phyloP scores from a whole-genome alignment of 2,888 invertebrate species.

The Noctuana brunneofusca region DNA sequence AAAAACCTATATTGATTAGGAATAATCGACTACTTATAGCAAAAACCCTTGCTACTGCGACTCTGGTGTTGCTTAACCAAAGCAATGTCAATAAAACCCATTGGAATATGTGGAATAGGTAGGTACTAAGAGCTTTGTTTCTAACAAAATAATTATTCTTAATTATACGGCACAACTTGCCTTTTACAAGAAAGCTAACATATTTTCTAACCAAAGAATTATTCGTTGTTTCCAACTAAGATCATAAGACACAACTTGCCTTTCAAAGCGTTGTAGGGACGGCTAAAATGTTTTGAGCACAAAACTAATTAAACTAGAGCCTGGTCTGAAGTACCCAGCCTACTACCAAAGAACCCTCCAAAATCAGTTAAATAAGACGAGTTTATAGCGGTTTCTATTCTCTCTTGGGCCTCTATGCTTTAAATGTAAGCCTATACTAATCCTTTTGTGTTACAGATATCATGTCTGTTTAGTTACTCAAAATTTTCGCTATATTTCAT shows the following conservation, averaged over 20 bases:
- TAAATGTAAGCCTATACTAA: background rate
- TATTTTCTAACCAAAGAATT: background rate
- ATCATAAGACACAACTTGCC: background rate
- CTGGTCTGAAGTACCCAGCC: constrained; percentile 1
- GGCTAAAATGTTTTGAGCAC: background rate
- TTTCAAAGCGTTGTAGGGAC: constrained; percentile 7
- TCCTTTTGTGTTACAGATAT: background rate
- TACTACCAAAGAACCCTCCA: background rate
- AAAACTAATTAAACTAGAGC: constrained; percentile 8
- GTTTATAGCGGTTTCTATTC: constrained; percentile 1
- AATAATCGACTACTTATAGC: no score
- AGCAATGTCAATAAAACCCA: background rate
- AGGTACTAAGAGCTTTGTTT: background rate
- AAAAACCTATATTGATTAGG: no score
- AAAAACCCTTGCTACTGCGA: no score
- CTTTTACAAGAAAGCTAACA: no score
- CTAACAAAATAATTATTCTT: background rate
- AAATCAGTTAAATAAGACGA: constrained; percentile 1
- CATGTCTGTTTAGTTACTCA: no score
- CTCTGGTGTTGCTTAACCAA: no score
- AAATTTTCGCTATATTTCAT: no score
- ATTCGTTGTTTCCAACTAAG: no score
- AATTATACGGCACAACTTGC: background rate
- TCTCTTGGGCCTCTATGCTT: background rate
- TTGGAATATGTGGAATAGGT: background rate